Conservation (phyloP, 2,888 invertebrate species). For the Cheilosia soror region DNA sequence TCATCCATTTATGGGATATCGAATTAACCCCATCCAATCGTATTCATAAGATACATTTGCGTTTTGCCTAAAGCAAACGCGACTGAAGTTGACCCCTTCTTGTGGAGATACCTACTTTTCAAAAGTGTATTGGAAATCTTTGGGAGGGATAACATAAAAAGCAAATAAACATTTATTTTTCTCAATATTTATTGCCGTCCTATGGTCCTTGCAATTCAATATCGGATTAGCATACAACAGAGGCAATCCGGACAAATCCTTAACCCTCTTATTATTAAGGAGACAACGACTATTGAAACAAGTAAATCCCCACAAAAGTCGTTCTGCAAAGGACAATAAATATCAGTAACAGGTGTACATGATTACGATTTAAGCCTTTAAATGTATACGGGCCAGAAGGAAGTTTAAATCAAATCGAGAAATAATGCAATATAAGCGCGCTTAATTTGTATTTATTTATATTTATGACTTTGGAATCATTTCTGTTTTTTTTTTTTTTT, state of each 20-base stretch:
- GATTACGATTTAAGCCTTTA: conserved; percentile 58
- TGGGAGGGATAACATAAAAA: conserved; percentile 39
- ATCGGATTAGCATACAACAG: conserved; percentile 67
- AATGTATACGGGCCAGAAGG: conserved; percentile 13
- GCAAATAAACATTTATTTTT: conserved; percentile 64
- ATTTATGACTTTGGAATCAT: conserved; percentile 31
- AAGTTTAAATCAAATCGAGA: conserved; percentile 45
- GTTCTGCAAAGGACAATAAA: conserved; percentile 46
- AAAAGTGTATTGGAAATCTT: conserved; percentile 39
- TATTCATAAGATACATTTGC: conserved; percentile 14
- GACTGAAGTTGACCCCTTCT: neutral
- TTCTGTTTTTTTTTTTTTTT: neutral
- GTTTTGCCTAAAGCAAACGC: conserved; percentile 1
- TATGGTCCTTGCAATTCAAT: conserved; percentile 60
- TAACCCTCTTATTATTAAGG: conserved; percentile 26
- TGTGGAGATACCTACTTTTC: conserved; percentile 31
- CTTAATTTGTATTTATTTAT: conserved; percentile 37
- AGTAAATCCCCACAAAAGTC: conserved; percentile 46
- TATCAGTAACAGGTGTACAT: conserved; percentile 70
- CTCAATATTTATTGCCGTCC: conserved; percentile 53
- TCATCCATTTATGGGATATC: conserved; percentile 26
- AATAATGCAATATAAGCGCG: conserved; percentile 44
- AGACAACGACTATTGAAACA: conserved; percentile 47
- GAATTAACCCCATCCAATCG: conserved; percentile 32
- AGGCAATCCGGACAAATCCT: conserved; percentile 28